Evolutionary conservation across 2,113 vertebrate species (phyloP).

Genomic region (Grammomys dolichurus): DNA sequence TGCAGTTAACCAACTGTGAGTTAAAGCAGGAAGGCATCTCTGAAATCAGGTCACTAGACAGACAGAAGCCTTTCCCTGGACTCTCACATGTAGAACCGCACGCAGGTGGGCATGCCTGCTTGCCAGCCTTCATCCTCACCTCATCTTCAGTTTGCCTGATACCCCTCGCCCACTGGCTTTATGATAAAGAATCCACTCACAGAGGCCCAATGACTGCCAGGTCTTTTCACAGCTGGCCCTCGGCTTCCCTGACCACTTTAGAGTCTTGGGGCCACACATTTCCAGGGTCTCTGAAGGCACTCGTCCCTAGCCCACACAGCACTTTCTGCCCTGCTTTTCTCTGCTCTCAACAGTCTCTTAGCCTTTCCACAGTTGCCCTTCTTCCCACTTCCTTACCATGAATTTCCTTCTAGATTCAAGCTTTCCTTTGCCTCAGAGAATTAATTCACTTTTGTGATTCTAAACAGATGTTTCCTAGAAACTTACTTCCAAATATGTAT

Average conservation of each 20-base stretch:
- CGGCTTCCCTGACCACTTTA: background rate
- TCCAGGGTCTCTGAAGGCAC: background rate
- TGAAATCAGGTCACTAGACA: constrained; percentile 13
- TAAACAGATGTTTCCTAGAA: constrained; percentile 29
- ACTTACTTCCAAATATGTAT: constrained; percentile 57
- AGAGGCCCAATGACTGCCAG: background rate
- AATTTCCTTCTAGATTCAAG: background rate
- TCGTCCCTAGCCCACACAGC: background rate
- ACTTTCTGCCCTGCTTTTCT: background rate
- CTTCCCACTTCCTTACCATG: background rate
- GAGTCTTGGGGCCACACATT: background rate
- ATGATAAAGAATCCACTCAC: background rate
- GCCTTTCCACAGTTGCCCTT: background rate
- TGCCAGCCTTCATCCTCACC: background rate
- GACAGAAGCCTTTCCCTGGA: constrained; percentile 1
- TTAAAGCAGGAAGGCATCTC: constrained; percentile 34
- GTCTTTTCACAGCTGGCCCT: background rate
- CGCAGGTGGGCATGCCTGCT: background rate
- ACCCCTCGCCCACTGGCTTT: background rate
- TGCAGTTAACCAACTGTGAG: constrained; percentile 37
- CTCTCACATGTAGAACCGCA: background rate
- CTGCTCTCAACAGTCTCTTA: background rate
- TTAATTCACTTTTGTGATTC: constrained; percentile 42
- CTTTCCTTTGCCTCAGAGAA: constrained; percentile 46
- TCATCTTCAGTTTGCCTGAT: background rate